A percentile compares a stretch with the other conserved stretches of the same genome.
These are phyloP conservation scores for Malacoctenus gilli DNA, from an alignment of 2,797 vertebrate genomes.

Conservation along the genomic window DNA sequence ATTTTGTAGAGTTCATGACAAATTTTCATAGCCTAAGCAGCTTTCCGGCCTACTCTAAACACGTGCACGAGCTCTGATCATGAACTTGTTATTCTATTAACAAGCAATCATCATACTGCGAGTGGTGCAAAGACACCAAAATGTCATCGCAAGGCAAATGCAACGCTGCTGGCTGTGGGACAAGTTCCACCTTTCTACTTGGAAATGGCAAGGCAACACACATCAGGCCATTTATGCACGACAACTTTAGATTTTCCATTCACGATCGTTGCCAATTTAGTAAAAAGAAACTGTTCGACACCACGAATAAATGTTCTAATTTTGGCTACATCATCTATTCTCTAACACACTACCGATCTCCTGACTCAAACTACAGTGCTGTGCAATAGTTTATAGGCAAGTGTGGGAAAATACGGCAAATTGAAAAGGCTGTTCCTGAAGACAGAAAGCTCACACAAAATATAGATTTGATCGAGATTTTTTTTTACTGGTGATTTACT, in stretches of 20 bases:
- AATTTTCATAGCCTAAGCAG: conserved; percentile 5
- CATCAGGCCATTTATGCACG: not conserved
- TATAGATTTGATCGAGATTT: too few species aligned
- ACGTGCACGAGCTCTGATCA: not conserved
- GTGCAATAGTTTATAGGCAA: too few species aligned
- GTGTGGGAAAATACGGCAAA: too few species aligned
- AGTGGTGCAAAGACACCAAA: conserved; percentile 6
- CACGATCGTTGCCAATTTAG: conserved; percentile 16
- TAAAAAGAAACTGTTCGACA: conserved; percentile 33
- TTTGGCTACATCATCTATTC: conserved; percentile 36
- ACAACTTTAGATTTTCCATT: conserved; percentile 13
- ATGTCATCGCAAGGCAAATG: conserved; percentile 12
- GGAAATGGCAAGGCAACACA: conserved; percentile 22
- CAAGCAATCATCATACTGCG: conserved; percentile 6
- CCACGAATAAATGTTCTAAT: conserved; percentile 22
- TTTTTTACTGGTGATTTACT: too few species aligned
- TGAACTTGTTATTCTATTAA: conserved; percentile 12
- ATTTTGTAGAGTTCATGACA: conserved; percentile 4
- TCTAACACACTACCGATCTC: conserved; percentile 28
- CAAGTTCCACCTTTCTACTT: not conserved
- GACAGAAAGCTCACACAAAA: too few species aligned
- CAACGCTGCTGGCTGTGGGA: conserved; percentile 1
- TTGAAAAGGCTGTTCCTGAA: too few species aligned
- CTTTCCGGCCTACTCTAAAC: conserved; percentile 7
- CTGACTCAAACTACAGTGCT: conserved; percentile 23